Percentiles rank a stretch among this genome's conserved stretches.
Conservation (phyloP, 2,888 invertebrate species). For the Acholoe squamosa region DNA sequence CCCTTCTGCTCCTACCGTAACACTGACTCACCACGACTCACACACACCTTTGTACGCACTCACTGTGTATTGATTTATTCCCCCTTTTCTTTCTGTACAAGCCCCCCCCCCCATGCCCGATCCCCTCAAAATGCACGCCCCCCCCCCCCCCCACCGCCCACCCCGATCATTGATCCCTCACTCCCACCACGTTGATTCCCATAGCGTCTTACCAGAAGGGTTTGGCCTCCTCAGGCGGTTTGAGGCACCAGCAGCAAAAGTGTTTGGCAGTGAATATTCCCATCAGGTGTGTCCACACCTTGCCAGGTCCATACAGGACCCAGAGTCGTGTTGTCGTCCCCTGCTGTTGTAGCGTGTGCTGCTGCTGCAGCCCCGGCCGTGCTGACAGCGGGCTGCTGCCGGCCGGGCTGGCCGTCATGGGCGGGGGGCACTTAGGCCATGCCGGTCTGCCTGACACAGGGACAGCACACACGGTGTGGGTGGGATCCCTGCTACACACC, state of each 20-base stretch:
- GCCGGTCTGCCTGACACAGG: no score
- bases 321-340: neutral
- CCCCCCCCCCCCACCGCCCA: neutral
- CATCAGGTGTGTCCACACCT: constrained; percentile 54
- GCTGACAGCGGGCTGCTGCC: neutral
- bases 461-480: no score
- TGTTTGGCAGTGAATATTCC: constrained; percentile 59
- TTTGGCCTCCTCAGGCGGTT: constrained; percentile 49
- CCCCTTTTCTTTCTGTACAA: no score
- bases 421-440: no score
- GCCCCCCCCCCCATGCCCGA: no score
- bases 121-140: no score
- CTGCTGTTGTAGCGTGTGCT: no score
- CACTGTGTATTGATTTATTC: no score
- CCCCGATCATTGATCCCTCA: neutral
- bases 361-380: neutral
- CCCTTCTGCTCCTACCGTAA: no score
- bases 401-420: neutral
- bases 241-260: constrained; percentile 58
- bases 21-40: no score
- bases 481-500: no score
- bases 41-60: no score
- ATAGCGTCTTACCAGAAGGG: constrained; percentile 62
- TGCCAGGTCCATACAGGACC: neutral
- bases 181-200: neutral